Evolutionary conservation across 92 coral and sea anemone genomes (phyloP).

Genomic region (Muricea muricata): DNA sequence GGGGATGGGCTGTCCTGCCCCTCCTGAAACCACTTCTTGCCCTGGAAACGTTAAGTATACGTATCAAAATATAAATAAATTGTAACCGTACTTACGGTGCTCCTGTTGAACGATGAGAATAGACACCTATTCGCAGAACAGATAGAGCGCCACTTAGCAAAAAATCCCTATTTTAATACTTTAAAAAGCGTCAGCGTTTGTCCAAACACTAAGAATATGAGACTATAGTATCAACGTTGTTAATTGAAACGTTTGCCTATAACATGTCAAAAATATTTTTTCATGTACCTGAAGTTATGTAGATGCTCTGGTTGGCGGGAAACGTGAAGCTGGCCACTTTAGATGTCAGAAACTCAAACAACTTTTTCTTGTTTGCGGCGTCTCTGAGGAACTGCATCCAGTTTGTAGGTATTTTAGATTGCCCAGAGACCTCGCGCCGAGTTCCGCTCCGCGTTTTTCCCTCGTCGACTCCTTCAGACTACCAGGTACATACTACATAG

Average conservation of each 20-base stretch:
- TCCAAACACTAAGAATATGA: too few relatives aligned
- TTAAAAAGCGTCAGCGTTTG: too few relatives aligned
- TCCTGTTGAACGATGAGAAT: too few relatives aligned
- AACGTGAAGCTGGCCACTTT: not conserved
- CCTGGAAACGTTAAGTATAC: too few relatives aligned
- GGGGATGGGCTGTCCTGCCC: not conserved
- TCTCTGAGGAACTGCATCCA: slow-evolving; percentile 44
- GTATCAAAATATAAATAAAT: too few relatives aligned
- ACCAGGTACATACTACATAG: too few relatives aligned
- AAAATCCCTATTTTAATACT: too few relatives aligned
- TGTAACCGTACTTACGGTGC: too few relatives aligned
- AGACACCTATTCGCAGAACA: too few relatives aligned
- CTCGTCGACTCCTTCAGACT: slow-evolving; percentile 53
- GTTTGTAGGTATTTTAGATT: slow-evolving; percentile 49
- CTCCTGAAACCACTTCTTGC: not conserved
- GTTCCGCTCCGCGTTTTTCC: slow-evolving; percentile 53
- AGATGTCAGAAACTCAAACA: too few relatives aligned
- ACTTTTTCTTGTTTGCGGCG: slow-evolving; percentile 45
- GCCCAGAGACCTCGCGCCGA: slow-evolving; percentile 55
- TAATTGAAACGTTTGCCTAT: too few relatives aligned
- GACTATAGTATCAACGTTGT: not conserved
- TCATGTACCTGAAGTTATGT: not conserved
- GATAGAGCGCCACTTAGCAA: too few relatives aligned
- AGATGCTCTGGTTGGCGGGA: not conserved
- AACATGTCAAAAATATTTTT: not conserved